A percentile compares a stretch with the other conserved stretches of the same genome.
Evolutionary conservation across 2,888 invertebrate species (phyloP).

Genomic region (Philopedon plagiatum): DNA sequence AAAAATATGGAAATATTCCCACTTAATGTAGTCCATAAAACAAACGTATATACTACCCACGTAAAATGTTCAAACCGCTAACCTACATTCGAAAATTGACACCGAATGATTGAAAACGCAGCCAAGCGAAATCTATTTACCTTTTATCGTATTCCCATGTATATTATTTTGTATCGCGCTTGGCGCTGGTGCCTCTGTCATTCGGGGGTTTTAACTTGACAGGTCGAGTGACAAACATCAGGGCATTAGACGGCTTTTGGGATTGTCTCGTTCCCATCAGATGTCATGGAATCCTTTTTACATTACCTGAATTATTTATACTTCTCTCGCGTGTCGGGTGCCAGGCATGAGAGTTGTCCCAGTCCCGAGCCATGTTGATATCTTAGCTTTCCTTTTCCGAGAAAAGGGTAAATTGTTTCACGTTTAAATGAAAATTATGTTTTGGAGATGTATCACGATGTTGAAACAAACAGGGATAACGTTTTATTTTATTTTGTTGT

Average conservation of each 20-base stretch:
- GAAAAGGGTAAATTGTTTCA: slow-evolving; percentile 23
- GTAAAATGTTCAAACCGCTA: neutral
- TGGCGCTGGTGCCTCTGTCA: slow-evolving; percentile 25
- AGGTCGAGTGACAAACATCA: slow-evolving; percentile 47
- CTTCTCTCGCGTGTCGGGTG: slow-evolving; percentile 27
- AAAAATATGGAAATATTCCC: neutral
- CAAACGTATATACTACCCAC: neutral
- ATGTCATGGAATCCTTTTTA: slow-evolving; percentile 50
- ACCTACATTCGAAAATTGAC: slow-evolving; percentile 38
- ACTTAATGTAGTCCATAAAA: slow-evolving; percentile 11
- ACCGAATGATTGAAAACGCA: slow-evolving; percentile 41
- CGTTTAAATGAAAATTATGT: neutral
- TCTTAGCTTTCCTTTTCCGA: slow-evolving; percentile 9
- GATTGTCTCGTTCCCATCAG: slow-evolving; percentile 49
- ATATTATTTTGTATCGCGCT: slow-evolving; percentile 45
- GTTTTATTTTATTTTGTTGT: neutral
- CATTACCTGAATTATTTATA: slow-evolving; percentile 50
- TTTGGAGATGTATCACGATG: neutral
- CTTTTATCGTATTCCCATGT: slow-evolving; percentile 51
- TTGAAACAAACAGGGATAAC: neutral
- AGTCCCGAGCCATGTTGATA: slow-evolving; percentile 23
- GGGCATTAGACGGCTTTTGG: slow-evolving; percentile 46
- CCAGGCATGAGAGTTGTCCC: slow-evolving; percentile 4
- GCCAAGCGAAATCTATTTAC: slow-evolving; percentile 46
- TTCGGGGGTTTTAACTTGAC: slow-evolving; percentile 43